Evolutionary conservation across 2,113 vertebrate genomes (phyloP).

Genomic region (Fukomys damarensis): DNA sequence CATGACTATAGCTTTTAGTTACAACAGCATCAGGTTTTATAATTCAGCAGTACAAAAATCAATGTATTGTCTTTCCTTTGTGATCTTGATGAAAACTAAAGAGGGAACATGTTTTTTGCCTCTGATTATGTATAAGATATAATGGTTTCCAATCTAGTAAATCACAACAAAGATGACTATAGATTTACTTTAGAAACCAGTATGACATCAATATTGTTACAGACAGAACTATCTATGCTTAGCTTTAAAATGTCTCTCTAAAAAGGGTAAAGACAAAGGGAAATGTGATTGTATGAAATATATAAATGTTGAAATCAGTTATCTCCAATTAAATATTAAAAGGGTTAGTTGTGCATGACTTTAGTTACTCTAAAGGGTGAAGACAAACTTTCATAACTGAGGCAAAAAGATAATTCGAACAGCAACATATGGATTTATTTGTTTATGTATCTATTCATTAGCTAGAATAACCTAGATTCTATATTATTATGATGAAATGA

Average conservation of each 20-base stretch:
- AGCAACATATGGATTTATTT: background rate
- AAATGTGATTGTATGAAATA: background rate
- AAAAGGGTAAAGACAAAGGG: background rate
- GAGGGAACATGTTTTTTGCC: background rate
- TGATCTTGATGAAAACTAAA: background rate
- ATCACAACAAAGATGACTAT: conserved; percentile 22
- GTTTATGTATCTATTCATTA: background rate
- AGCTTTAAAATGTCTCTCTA: conserved; percentile 1
- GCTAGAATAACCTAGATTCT: conserved; percentile 1
- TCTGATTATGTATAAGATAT: conserved; percentile 36
- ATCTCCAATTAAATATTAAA: conserved; percentile 3
- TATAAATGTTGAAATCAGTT: background rate
- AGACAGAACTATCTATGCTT: conserved; percentile 26
- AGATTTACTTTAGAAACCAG: conserved; percentile 16
- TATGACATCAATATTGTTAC: conserved; percentile 12
- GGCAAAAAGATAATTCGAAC: background rate
- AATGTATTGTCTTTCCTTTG: conserved; percentile 17
- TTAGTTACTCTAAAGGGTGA: background rate
- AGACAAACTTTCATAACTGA: background rate
- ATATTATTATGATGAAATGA: background rate
- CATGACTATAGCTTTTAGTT: conserved; percentile 17
- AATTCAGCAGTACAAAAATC: conserved; percentile 51
- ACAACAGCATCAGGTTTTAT: background rate
- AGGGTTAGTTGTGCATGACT: background rate
- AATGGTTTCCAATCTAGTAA: conserved; percentile 4